Evolutionary conservation across 2,888 invertebrate genomes (phyloP), one percentile per base, ranked within the genome.

Genomic region (Tenthredo notha): DNA sequence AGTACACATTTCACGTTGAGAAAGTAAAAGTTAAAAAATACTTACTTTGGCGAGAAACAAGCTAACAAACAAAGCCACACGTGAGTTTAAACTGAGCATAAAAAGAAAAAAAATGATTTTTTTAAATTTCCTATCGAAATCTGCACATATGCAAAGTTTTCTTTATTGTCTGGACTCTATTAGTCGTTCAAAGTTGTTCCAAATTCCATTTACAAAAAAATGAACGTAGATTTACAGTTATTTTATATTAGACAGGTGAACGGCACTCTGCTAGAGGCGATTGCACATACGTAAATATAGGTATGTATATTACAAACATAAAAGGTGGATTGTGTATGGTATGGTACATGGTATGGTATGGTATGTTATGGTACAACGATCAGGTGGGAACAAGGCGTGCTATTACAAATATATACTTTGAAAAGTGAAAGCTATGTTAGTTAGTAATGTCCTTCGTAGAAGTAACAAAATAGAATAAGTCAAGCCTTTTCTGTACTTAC

Each of bases 361-460:
- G 7, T 54, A 54, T 54, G 54, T n/a, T 37, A 29, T 40, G n/a
- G 33, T 77, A 77, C 10, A 70, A 29, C 54, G 33, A 50, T 50
- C 50, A 54, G 29, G 47, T 25, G 77, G 77, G 29, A 77, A 50
- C 54, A 29, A 77, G 50, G 77, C 29, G 50, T n/a, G 29, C 47
- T 72, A 40, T 21, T 33, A 21, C 29, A 77, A 77, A 50, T 50
- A 72, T 10, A 37, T 40, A 54, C 33, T 77, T 77, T 54, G 77
- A 77, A 77, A 77, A 77, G 77, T 77, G 77, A 77, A 77, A 77
- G 77, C 33, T 29, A 67, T 33, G 33, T 67, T 33, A 67, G 33
- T 33, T n/a, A n/a, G 2, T 67, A 18, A 33, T 33, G 77, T 77
- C 77, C 77, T 77, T 47, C 47, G 77, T 18, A 29, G 33, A 47